phyloP scores from a whole-genome alignment of 2,797 vertebrate species.

The Cynodonichthys magdalenae region DNA sequence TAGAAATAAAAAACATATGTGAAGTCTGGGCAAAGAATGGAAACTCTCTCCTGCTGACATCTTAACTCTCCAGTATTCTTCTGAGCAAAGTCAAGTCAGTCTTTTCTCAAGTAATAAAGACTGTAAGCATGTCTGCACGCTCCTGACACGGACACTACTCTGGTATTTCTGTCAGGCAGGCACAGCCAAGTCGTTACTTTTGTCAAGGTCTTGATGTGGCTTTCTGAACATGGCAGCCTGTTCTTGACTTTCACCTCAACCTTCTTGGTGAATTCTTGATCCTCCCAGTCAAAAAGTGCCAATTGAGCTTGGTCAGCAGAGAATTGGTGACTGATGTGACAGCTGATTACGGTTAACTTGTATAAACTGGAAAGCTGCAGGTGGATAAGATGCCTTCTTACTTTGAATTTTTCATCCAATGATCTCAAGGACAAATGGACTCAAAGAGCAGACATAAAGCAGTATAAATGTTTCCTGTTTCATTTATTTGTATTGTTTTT shows the following conservation, averaged over 20 bases:
- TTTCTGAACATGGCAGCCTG: slow-evolving; percentile 22
- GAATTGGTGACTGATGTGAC: slow-evolving; percentile 27
- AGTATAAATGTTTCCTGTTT: not conserved
- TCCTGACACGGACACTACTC: slow-evolving; percentile 32
- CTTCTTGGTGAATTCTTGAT: slow-evolving; percentile 35
- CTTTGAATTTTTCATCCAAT: slow-evolving; percentile 31
- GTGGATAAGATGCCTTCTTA: slow-evolving; percentile 13
- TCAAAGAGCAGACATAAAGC: not conserved
- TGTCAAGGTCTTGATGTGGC: slow-evolving; percentile 50
- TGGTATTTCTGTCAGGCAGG: slow-evolving; percentile 54
- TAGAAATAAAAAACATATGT: slow-evolving; percentile 11
- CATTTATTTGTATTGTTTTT: slow-evolving; percentile 18
- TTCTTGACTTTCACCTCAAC: slow-evolving; percentile 27
- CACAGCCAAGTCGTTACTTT: slow-evolving; percentile 53
- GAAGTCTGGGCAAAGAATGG: slow-evolving; percentile 4
- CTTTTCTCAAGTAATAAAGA: slow-evolving; percentile 41
- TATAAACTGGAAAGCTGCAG: slow-evolving; percentile 12
- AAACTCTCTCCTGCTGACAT: slow-evolving; percentile 10
- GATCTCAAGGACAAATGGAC: not conserved
- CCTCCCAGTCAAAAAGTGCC: slow-evolving; percentile 43
- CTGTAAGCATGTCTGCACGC: slow-evolving; percentile 26
- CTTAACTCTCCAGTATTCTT: slow-evolving; percentile 10
- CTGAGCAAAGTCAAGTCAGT: slow-evolving; percentile 6
- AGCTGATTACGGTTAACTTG: slow-evolving; percentile 35
- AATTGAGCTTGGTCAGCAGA: slow-evolving; percentile 25